These are phyloP conservation scores for Labeo catla DNA, from an alignment of 2,113 vertebrate genomes.

Conservation along the genomic window DNA sequence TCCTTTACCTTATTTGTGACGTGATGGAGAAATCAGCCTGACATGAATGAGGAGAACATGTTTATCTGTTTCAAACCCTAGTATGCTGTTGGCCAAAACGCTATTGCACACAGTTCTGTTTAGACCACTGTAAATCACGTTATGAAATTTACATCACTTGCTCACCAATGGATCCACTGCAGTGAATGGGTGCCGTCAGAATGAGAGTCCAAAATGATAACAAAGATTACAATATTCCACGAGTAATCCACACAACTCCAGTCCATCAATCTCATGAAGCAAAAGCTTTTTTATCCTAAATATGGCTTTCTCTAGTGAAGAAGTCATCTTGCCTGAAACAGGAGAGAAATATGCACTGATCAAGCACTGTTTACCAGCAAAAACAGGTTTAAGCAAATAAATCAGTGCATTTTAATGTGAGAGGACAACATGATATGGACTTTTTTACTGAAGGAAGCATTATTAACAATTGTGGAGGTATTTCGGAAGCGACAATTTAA, in stretches of 20 bases:
- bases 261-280: too few species aligned
- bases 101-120: not conserved
- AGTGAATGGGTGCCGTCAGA: not conserved
- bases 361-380: too few species aligned
- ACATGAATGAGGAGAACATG: not conserved
- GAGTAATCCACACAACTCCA: not conserved
- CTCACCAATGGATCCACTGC: not conserved
- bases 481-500: too few species aligned
- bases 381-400: too few species aligned
- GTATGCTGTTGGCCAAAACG: not conserved
- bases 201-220: not conserved
- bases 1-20: not conserved
- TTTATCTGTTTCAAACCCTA: not conserved
- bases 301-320: not conserved
- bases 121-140: not conserved
- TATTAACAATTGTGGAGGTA: too few species aligned
- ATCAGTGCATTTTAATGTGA: too few species aligned
- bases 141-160: not conserved
- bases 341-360: not conserved
- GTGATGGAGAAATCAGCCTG: not conserved
- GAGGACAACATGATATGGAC: too few species aligned
- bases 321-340: not conserved
- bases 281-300: not conserved
- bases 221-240: not conserved
- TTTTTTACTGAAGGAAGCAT: too few species aligned